phyloP scores from a whole-genome alignment of 2,888 invertebrate genomes.

The Bombylius discolor region DNA sequence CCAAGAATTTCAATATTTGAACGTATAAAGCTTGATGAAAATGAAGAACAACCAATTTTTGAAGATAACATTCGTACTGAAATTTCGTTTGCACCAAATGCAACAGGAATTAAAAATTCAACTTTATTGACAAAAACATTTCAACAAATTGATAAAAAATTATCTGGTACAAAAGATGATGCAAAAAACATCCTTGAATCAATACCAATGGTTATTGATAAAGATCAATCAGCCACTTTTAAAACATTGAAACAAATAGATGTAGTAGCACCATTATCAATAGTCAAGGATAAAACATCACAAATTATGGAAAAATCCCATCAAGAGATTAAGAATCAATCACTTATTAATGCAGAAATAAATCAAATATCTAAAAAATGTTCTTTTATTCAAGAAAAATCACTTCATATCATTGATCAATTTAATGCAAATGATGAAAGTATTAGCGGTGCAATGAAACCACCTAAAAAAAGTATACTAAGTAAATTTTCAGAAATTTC shows the following conservation, averaged over 20 bases:
- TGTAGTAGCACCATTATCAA: too few species aligned
- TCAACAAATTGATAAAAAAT: background rate
- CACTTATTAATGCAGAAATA: too few species aligned
- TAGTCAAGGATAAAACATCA: too few species aligned
- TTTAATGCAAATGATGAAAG: background rate
- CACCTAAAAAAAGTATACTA: conserved; percentile 2
- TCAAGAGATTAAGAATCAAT: too few species aligned
- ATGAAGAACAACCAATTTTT: conserved; percentile 8
- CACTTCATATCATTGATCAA: conserved; percentile 18
- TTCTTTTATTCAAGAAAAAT: conserved; percentile 14
- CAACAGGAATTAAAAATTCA: conserved; percentile 30
- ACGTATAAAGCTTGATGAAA: background rate
- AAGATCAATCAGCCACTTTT: background rate
- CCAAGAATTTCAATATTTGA: background rate
- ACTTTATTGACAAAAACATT: conserved; percentile 23
- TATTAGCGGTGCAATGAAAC: background rate
- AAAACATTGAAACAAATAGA: too few species aligned
- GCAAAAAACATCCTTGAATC: too few species aligned
- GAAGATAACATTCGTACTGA: conserved; percentile 30
- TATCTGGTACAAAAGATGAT: background rate
- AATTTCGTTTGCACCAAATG: conserved; percentile 24
- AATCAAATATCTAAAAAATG: background rate
- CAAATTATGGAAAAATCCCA: too few species aligned
- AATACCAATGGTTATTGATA: background rate
- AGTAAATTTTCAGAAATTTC: conserved; percentile 7